Conservation (phyloP, 2,888 invertebrate species). For the Amiota minor region DNA sequence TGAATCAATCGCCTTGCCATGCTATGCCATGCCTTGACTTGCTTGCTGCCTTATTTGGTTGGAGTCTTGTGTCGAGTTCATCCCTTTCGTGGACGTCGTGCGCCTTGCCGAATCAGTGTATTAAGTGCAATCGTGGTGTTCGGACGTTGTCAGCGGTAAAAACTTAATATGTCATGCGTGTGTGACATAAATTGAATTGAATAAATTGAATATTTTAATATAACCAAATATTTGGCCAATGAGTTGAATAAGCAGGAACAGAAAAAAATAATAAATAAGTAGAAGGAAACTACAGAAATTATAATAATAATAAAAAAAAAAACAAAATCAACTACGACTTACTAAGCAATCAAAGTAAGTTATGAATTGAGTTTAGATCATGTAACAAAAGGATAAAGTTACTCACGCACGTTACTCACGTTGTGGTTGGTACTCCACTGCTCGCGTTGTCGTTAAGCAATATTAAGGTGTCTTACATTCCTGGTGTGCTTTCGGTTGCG, state of each 20-base stretch:
- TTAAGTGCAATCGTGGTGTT: constrained; percentile 70
- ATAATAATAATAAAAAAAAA: neutral
- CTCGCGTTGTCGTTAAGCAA: too few relatives aligned
- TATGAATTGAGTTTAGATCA: constrained; percentile 6
- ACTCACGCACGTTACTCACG: too few relatives aligned
- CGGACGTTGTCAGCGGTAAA: constrained; percentile 62
- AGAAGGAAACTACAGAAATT: constrained; percentile 22
- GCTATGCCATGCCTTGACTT: neutral
- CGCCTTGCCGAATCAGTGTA: constrained; percentile 59
- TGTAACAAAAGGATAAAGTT: too few relatives aligned
- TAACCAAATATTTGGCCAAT: constrained; percentile 4
- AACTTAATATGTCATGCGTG: constrained; percentile 37
- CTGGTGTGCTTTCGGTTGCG: constrained; percentile 8
- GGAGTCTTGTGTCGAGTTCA: neutral
- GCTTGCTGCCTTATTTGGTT: neutral
- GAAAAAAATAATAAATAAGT: constrained; percentile 29
- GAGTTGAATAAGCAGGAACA: neutral
- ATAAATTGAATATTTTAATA: neutral
- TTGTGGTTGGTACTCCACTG: too few relatives aligned
- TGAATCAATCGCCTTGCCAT: too few relatives aligned
- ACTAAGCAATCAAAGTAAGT: constrained; percentile 30
- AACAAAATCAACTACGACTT: too few relatives aligned
- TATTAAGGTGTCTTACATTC: neutral
- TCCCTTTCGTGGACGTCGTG: neutral
- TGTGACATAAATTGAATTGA: constrained; percentile 19